These are phyloP conservation scores for Colletes collaris DNA, from an alignment of 2,888 invertebrate species.

Conservation along the genomic window DNA sequence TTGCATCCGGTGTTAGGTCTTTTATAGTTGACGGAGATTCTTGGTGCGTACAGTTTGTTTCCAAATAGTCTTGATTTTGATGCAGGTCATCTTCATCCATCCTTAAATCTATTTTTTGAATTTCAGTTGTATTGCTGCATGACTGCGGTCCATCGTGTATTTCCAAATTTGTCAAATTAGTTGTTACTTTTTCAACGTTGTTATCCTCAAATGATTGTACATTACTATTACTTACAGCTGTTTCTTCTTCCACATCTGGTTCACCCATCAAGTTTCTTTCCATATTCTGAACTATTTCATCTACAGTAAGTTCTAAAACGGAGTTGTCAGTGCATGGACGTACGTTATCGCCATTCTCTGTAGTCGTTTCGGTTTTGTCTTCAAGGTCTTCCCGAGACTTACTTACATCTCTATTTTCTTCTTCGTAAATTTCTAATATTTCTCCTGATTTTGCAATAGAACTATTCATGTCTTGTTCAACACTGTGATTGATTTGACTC, in stretches of 20 bases:
- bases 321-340: not conserved
- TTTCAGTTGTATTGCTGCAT: not conserved
- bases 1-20: too few species aligned
- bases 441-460: not conserved
- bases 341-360: not conserved
- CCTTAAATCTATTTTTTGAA: not conserved
- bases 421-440: not conserved
- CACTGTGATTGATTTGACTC: not conserved
- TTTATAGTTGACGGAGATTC: not conserved
- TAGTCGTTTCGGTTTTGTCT: not conserved
- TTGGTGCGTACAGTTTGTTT: not conserved
- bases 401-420: not conserved
- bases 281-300: slow-evolving; percentile 69
- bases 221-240: not conserved
- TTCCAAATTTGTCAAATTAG: not conserved
- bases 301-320: slow-evolving; percentile 63
- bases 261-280: slow-evolving; percentile 28
- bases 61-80: not conserved
- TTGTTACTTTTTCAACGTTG: not conserved
- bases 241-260: not conserved
- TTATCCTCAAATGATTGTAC: not conserved
- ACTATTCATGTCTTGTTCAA: not conserved
- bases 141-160: not conserved
- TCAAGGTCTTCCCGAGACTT: not conserved
- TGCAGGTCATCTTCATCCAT: not conserved